Evolutionary conservation across 2,888 invertebrate species (phyloP), one percentile per base, ranked within the genome.

Genomic region (Penaeus monodon): DNA sequence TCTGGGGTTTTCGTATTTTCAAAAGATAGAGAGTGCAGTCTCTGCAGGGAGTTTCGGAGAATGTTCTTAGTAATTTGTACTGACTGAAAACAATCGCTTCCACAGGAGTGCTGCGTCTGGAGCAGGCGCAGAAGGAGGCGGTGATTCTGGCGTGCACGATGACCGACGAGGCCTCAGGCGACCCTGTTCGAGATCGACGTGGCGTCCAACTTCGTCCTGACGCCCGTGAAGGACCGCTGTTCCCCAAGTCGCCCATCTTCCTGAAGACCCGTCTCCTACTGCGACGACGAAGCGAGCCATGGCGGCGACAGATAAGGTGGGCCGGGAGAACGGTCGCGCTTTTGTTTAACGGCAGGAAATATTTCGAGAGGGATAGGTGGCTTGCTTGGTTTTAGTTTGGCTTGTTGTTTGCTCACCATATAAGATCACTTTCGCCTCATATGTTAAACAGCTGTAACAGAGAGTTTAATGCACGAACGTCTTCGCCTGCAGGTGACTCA

Each of bases 91-190:
- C 24, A 7, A 3, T 68, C 63, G 79, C 70, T 22, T 64, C 92
- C 92, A 57, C 92, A 93, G 94, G 93, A 90, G 92, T 93, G 90
- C 94, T 95, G 90, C 93, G 95, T 88, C 92, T 95, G 91, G 94
- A 95, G 91, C 94, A 94, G 91, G 94, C 94, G 90, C 94, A 94
- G 90, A 94, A 94, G 86, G 95, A 95, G 92, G 94, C 95, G 33
- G 94, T 95, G 68, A 93, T 95, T 91, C 94, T 95, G 91, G 95
- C 95, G 91, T 95, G 95, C 92, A 94, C 95, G 14, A 93, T 95
- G 76, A 93, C 91, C 93, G 93, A 89, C 93, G 70, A 91, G 80
- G 92, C 92, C n/a, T 70, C 91, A 92, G 44, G 90, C 91, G 44
- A 93, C 93, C 93, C 93, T 92, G 91, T 91, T 93, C 92, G 93